phyloP scores from a whole-genome alignment of 2,888 invertebrate species.

The Silvanus unidentatus region DNA sequence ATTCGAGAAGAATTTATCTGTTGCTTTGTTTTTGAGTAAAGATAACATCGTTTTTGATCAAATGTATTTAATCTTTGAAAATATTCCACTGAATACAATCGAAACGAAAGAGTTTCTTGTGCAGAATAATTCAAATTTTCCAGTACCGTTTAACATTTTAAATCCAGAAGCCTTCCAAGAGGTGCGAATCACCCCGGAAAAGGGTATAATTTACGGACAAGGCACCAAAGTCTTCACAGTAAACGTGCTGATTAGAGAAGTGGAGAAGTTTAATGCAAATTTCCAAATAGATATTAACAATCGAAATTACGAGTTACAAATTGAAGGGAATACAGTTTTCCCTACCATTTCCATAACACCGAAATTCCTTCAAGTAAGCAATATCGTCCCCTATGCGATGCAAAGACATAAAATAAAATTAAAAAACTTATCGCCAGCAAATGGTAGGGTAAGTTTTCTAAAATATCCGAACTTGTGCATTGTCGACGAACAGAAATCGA shows the following conservation, averaged over 20 bases:
- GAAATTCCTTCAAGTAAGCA: slow-evolving; percentile 47
- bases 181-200: slow-evolving; percentile 19
- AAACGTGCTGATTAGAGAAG: slow-evolving; percentile 18
- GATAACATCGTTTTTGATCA: too few relatives aligned
- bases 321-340: slow-evolving; percentile 49
- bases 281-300: slow-evolving; percentile 2
- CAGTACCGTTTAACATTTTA: slow-evolving; percentile 22
- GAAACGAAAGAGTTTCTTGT: slow-evolving; percentile 22
- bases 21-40: too few relatives aligned
- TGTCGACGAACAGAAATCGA: not conserved
- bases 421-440: not conserved
- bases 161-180: slow-evolving; percentile 24
- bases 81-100: slow-evolving; percentile 41
- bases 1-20: too few relatives aligned
- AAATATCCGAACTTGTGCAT: not conserved
- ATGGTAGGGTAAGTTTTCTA: not conserved
- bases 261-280: slow-evolving; percentile 18
- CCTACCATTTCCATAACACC: slow-evolving; percentile 51
- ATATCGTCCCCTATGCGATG: slow-evolving; percentile 42
- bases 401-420: slow-evolving; percentile 30
- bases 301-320: slow-evolving; percentile 41
- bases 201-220: slow-evolving; percentile 6
- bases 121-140: slow-evolving; percentile 23
- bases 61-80: slow-evolving; percentile 24
- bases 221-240: slow-evolving; percentile 20